Evolutionary conservation across 2,797 vertebrate species (phyloP).

Genomic region (Sardinella longiceps): DNA sequence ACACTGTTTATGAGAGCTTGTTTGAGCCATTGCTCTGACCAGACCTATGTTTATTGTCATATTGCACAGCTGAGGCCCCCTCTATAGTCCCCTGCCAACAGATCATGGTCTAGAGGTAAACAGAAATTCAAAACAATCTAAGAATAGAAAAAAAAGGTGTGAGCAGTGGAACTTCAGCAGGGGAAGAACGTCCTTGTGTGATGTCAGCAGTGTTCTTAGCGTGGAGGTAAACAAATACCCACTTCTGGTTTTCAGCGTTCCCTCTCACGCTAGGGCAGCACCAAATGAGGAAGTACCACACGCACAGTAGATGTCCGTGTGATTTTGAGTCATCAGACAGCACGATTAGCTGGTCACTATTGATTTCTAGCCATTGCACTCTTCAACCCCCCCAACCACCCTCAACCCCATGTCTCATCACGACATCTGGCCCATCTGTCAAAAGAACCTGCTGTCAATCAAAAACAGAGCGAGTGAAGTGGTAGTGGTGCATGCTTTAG

Average conservation of each 20-base stretch:
- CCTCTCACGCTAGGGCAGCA: conserved; percentile 28
- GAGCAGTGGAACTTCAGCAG: conserved; percentile 9
- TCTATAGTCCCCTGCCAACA: not conserved
- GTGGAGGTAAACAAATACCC: conserved; percentile 40
- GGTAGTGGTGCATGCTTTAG: not conserved
- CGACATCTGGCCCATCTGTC: not conserved
- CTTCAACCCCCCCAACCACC: not conserved
- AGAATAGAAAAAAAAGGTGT: not conserved
- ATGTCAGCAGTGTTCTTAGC: conserved; percentile 26
- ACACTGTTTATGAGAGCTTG: not conserved
- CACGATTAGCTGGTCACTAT: not conserved
- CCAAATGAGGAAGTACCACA: conserved; percentile 23
- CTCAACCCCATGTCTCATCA: not conserved
- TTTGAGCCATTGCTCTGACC: not conserved
- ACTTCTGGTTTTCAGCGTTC: conserved; percentile 47
- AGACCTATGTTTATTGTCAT: not conserved
- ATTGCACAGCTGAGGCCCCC: not conserved
- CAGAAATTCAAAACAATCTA: not conserved
- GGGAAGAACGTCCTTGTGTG: conserved; percentile 42
- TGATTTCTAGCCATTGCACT: conserved; percentile 17
- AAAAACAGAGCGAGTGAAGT: not conserved
- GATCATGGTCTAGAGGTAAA: not conserved
- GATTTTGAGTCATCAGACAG: conserved; percentile 50
- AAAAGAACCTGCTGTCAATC: conserved; percentile 4
- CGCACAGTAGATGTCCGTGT: conserved; percentile 18